Percentiles rank a stretch among this genome's conserved stretches.
phyloP scores from a whole-genome alignment of 2,888 invertebrate genomes.

The Microplitis manilae region DNA sequence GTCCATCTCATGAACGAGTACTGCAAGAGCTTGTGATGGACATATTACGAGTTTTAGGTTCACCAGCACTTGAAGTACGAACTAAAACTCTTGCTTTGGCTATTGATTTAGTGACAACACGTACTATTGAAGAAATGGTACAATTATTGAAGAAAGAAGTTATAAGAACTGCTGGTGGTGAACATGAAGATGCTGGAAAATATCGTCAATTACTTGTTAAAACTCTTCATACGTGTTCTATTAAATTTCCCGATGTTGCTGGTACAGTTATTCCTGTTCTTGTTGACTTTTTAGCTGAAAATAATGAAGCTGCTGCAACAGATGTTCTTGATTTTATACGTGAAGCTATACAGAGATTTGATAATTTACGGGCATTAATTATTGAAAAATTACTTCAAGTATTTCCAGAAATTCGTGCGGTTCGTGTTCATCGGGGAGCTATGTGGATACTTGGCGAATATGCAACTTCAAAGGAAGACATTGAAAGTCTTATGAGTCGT shows the following conservation, averaged over 20 bases:
- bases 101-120: conserved; percentile 90
- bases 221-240: conserved; percentile 93
- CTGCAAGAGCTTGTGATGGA: conserved; percentile 96
- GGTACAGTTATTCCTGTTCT: conserved; percentile 94
- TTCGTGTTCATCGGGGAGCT: conserved; percentile 92
- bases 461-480: conserved; percentile 84
- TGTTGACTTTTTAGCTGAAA: conserved; percentile 93
- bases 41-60: conserved; percentile 88
- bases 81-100: conserved; percentile 87
- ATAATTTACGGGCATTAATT: conserved; percentile 84
- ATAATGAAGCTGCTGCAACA: conserved; percentile 89
- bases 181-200: conserved; percentile 95
- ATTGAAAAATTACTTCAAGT: conserved; percentile 77
- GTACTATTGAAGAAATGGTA: conserved; percentile 97
- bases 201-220: conserved; percentile 96
- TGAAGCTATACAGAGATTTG: conserved; percentile 96
- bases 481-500: conserved; percentile 84
- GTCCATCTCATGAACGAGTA: conserved; percentile 88
- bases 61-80: conserved; percentile 94
- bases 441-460: conserved; percentile 99
- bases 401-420: conserved; percentile 89
- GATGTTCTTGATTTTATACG: conserved; percentile 96
- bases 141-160: conserved; percentile 94
- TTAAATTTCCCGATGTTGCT: conserved; percentile 97
- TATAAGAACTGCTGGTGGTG: conserved; percentile 88